These are phyloP conservation scores for Diadegma fenestrale DNA, from an alignment of 2,888 invertebrate species.

Conservation along the genomic window DNA sequence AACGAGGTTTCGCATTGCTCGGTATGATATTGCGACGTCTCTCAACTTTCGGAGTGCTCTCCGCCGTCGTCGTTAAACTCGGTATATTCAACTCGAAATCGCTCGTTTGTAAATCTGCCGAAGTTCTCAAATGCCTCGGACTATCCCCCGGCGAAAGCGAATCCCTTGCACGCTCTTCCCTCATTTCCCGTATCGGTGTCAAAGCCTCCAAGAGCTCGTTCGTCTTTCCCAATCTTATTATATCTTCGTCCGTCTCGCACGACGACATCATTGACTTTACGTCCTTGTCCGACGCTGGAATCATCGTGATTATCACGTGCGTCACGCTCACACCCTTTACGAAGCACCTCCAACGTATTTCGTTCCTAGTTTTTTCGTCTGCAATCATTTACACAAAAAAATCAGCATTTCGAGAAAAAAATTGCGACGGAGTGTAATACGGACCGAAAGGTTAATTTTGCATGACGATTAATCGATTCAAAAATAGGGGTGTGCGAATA, in stretches of 20 bases:
- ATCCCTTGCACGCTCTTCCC: conserved; percentile 41
- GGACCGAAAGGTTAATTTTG: background rate
- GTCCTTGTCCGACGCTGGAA: conserved; percentile 88
- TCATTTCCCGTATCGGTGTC: conserved; percentile 54
- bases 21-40: conserved; percentile 67
- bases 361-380: conserved; percentile 60
- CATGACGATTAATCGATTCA: background rate
- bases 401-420: background rate
- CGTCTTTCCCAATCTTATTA: conserved; percentile 65
- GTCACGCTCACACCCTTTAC: conserved; percentile 88
- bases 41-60: conserved; percentile 69
- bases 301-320: conserved; percentile 88
- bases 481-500: too few relatives aligned
- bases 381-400: conserved; percentile 32
- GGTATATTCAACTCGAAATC: conserved; percentile 72
- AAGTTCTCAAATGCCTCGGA: conserved; percentile 64
- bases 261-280: conserved; percentile 78
- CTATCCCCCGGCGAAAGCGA: conserved; percentile 49
- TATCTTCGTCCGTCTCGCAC: conserved; percentile 66
- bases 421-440: background rate
- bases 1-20: conserved; percentile 71
- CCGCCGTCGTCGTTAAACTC: conserved; percentile 72
- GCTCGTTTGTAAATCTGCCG: conserved; percentile 55
- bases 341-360: conserved; percentile 88
- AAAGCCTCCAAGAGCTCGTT: conserved; percentile 68